Conservation (phyloP, 2,797 vertebrate species). For the Cyprinella venusta region DNA sequence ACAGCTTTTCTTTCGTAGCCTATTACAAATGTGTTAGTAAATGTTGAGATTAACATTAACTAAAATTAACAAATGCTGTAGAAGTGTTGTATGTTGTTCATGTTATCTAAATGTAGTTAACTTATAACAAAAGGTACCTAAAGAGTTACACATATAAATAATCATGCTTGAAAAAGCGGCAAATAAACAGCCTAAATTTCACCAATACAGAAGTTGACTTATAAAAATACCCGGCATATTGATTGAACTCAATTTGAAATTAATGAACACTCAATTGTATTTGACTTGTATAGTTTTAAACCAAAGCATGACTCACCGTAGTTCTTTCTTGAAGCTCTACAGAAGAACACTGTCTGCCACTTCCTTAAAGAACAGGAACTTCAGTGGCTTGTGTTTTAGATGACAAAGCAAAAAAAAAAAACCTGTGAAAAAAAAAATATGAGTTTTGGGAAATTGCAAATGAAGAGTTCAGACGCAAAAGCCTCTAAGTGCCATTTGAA, state of each 20-base stretch:
- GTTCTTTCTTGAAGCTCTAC: no score
- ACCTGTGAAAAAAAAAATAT: no score
- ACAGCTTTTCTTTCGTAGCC: not conserved
- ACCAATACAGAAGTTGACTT: not conserved
- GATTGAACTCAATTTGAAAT: not conserved
- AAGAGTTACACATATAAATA: not conserved
- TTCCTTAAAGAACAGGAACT: not conserved
- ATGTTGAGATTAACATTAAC: no score
- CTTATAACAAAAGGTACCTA: not conserved
- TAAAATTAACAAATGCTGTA: not conserved
- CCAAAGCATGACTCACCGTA: not conserved
- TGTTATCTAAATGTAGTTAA: not conserved
- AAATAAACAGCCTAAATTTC: no score
- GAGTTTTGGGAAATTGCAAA: not conserved
- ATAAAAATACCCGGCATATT: not conserved
- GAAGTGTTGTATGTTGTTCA: not conserved
- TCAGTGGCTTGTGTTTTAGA: not conserved
- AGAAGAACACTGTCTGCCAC: not conserved
- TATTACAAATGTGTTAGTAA: no score
- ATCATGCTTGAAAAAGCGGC: not conserved
- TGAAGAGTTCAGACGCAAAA: no score
- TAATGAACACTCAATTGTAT: not conserved
- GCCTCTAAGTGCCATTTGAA: no score
- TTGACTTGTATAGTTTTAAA: not conserved
- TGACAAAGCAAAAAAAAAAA: not conserved